Evolutionary conservation across 2,797 vertebrate species (phyloP).

Genomic region (Gephyroberyx darwinii): DNA sequence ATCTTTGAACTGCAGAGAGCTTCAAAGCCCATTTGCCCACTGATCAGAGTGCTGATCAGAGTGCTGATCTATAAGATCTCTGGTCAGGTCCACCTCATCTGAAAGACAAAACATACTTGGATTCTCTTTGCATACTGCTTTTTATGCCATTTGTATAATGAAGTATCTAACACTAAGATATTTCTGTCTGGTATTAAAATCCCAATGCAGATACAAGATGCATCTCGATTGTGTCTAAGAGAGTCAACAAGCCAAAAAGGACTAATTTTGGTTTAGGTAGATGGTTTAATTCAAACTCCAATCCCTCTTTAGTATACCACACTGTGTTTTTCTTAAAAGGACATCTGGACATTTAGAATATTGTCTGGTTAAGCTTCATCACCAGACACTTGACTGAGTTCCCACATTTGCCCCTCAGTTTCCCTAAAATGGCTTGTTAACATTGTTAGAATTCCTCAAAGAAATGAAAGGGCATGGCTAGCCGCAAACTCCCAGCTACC

Average conservation of each 20-base stretch:
- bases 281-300: no score
- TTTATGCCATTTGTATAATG: no score
- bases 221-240: slow-evolving; percentile 35
- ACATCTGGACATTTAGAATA: neutral
- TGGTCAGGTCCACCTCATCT: slow-evolving; percentile 25
- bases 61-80: slow-evolving; percentile 36
- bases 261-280: no score
- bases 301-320: no score
- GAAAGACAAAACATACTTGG: neutral
- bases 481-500: neutral
- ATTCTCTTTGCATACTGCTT: no score
- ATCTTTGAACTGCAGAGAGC: slow-evolving; percentile 41
- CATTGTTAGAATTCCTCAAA: slow-evolving; percentile 1
- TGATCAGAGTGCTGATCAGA: slow-evolving; percentile 50
- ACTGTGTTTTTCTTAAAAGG: neutral
- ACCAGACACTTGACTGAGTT: neutral
- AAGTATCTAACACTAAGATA: no score
- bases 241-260: slow-evolving; percentile 20
- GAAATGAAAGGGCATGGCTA: slow-evolving; percentile 13
- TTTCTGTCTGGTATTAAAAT: slow-evolving; percentile 18
- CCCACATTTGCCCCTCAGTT: neutral
- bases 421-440: neutral
- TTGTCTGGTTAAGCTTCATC: neutral
- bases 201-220: slow-evolving; percentile 56
- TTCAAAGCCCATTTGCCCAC: slow-evolving; percentile 47